Conservation (phyloP, 2,113 vertebrate species). For the Cyprinodon tularosa region DNA sequence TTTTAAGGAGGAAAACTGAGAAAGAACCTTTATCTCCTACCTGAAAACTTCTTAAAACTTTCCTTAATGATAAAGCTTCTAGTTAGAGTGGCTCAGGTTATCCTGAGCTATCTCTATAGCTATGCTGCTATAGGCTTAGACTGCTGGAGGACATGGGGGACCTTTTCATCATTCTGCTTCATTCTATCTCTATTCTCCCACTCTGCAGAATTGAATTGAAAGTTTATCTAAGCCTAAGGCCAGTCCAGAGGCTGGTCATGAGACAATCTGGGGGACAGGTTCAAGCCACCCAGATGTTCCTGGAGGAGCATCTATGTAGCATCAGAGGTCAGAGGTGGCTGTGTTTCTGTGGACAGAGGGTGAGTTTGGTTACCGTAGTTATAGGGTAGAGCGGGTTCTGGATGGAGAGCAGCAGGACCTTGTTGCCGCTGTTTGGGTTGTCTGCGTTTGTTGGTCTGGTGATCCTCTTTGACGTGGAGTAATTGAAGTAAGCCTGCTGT, state of each 20-base stretch:
- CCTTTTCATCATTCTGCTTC: too few species aligned
- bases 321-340: background rate
- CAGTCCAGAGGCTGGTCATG: background rate
- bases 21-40: background rate
- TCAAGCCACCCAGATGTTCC: background rate
- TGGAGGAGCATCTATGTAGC: background rate
- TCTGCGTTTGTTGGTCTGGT: slow-evolving; percentile 93
- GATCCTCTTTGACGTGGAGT: slow-evolving; percentile 96
- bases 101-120: too few species aligned
- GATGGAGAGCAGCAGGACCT: slow-evolving; percentile 94
- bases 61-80: too few species aligned
- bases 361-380: slow-evolving; percentile 85
- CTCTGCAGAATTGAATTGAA: too few species aligned
- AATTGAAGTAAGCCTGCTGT: slow-evolving; percentile 97
- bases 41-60: too few species aligned
- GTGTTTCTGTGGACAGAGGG: background rate
- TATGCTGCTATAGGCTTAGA: too few species aligned
- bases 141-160: too few species aligned
- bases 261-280: background rate
- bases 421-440: slow-evolving; percentile 94
- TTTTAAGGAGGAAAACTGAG: background rate
- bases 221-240: background rate
- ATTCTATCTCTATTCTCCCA: too few species aligned
- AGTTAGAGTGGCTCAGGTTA: too few species aligned
- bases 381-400: slow-evolving; percentile 98